phyloP scores from a whole-genome alignment of 92 coral and sea anemone species.

The Zoanthus gigantus region DNA sequence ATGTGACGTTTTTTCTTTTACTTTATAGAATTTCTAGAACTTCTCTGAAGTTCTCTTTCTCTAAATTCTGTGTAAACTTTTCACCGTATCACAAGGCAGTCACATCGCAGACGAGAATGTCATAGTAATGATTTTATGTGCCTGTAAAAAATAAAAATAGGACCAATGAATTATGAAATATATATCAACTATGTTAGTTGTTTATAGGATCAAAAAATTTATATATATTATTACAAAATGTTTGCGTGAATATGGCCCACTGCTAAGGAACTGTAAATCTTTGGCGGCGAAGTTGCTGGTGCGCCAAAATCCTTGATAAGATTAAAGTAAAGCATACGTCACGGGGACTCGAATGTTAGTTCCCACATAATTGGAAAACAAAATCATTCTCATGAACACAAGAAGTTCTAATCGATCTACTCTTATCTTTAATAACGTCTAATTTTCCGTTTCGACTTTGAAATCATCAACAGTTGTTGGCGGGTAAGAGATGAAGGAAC shows the following conservation, averaged over 20 bases:
- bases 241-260: slow-evolving; percentile 11
- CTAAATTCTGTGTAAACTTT: background rate
- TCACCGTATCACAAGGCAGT: background rate
- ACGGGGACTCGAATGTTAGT: background rate
- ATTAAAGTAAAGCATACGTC: slow-evolving; percentile 25
- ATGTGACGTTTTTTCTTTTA: background rate
- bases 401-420: background rate
- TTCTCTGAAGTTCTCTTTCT: background rate
- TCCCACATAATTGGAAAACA: slow-evolving; percentile 28
- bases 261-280: slow-evolving; percentile 23
- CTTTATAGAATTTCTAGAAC: background rate
- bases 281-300: slow-evolving; percentile 9
- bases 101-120: background rate
- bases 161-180: background rate
- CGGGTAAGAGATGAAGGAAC: background rate
- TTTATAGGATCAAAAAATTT: background rate
- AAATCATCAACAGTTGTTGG: slow-evolving; percentile 8
- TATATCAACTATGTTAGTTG: background rate
- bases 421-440: slow-evolving; percentile 18
- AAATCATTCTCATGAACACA: background rate
- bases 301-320: slow-evolving; percentile 29
- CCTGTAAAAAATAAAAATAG: background rate
- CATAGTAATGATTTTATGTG: background rate
- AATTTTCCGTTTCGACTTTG: slow-evolving; percentile 26
- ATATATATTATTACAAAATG: slow-evolving; percentile 10